These are phyloP conservation scores for Rotaria sp. DNA, from an alignment of 2,888 invertebrate genomes.

Conservation along the genomic window DNA sequence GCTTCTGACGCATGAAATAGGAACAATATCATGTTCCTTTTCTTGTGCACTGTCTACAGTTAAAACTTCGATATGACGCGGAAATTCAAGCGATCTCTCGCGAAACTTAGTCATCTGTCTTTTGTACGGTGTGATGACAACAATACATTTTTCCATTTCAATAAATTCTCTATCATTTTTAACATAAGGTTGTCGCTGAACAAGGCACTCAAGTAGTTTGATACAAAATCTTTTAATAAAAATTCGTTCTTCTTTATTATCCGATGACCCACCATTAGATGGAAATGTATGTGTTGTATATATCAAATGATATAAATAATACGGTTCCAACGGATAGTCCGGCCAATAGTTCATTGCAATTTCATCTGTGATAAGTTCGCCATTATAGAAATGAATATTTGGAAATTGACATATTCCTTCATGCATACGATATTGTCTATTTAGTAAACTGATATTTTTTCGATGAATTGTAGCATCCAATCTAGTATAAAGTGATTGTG, in stretches of 20 bases:
- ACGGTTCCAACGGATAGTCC: not conserved
- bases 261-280: not conserved
- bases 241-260: not conserved
- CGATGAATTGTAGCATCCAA: slow-evolving; percentile 60
- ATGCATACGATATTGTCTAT: slow-evolving; percentile 76
- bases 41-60: slow-evolving; percentile 69
- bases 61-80: not conserved
- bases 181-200: not conserved
- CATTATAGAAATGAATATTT: slow-evolving; percentile 66
- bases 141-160: slow-evolving; percentile 56
- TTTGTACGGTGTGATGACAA: slow-evolving; percentile 68
- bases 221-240: not conserved
- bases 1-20: slow-evolving; percentile 74
- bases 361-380: slow-evolving; percentile 54
- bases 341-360: not conserved
- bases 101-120: slow-evolving; percentile 58
- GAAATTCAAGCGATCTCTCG: not conserved
- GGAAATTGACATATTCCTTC: slow-evolving; percentile 72
- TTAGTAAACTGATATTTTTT: slow-evolving; percentile 46
- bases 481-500: slow-evolving; percentile 71
- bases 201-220: not conserved
- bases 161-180: not conserved
- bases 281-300: not conserved
- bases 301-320: not conserved
- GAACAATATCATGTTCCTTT: slow-evolving; percentile 74